phyloP scores from a whole-genome alignment of 2,797 vertebrate species.

The Pantherophis alleghaniensis region DNA sequence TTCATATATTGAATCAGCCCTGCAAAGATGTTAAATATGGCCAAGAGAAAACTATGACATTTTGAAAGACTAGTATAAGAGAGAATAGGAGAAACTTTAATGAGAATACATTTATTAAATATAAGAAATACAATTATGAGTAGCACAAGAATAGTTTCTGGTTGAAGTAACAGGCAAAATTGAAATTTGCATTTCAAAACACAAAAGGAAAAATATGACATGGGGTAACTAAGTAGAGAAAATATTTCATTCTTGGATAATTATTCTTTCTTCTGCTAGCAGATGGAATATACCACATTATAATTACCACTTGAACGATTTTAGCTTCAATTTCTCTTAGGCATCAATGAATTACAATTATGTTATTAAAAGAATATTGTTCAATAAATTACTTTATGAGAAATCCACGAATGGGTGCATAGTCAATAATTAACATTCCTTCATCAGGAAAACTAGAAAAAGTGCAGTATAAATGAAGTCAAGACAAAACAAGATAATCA shows the following conservation, averaged over 20 bases:
- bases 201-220: background rate
- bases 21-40: conserved; percentile 61
- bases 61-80: background rate
- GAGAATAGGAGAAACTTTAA: background rate
- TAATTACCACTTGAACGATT: background rate
- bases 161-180: background rate
- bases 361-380: background rate
- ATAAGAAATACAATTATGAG: background rate
- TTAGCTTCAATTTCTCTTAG: background rate
- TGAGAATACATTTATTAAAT: background rate
- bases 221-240: background rate
- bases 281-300: background rate
- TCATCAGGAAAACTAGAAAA: background rate
- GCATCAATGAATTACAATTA: background rate
- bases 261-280: background rate
- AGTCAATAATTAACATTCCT: background rate
- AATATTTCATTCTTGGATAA: background rate
- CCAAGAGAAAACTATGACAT: background rate
- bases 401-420: background rate
- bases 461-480: background rate
- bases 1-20: conserved; percentile 92
- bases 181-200: background rate
- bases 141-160: background rate
- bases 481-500: background rate
- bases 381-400: background rate